Evolutionary conservation across 2,113 vertebrate genomes (phyloP).

Genomic region (Pangasianodon hypophthalmus): DNA sequence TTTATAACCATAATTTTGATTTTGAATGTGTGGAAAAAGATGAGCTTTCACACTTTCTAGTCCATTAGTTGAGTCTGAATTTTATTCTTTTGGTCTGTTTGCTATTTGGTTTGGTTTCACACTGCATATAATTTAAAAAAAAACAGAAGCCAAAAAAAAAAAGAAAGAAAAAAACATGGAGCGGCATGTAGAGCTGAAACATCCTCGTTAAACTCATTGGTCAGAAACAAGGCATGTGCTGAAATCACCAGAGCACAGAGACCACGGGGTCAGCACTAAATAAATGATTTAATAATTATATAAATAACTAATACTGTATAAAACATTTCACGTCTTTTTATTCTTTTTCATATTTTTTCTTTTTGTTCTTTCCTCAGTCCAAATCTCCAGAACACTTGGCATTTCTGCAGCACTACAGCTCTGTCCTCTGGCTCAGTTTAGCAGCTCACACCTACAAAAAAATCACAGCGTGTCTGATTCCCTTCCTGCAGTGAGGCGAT

Average conservation of each 20-base stretch:
- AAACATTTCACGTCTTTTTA: too few species aligned
- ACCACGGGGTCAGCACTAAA: too few species aligned
- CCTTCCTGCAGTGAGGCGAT: neutral
- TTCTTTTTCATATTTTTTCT: too few species aligned
- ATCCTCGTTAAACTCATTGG: neutral
- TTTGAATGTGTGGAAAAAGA: too few species aligned
- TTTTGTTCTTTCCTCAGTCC: neutral
- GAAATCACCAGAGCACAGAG: too few species aligned
- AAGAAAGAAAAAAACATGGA: neutral
- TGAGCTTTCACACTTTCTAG: neutral
- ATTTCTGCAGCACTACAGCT: neutral
- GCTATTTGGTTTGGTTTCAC: too few species aligned
- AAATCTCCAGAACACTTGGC: neutral
- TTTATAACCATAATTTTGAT: too few species aligned
- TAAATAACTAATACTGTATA: too few species aligned
- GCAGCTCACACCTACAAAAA: neutral
- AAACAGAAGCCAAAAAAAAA: neutral
- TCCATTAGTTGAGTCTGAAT: neutral
- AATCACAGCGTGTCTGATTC: neutral
- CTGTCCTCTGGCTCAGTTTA: neutral
- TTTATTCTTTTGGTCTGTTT: neutral
- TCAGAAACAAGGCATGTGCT: neutral
- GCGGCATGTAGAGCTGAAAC: neutral
- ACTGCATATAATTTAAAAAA: too few species aligned
- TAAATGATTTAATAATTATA: too few species aligned